These are phyloP conservation scores for Typhlomys cinereus DNA, from an alignment of 2,113 vertebrate species.

Conservation along the genomic window DNA sequence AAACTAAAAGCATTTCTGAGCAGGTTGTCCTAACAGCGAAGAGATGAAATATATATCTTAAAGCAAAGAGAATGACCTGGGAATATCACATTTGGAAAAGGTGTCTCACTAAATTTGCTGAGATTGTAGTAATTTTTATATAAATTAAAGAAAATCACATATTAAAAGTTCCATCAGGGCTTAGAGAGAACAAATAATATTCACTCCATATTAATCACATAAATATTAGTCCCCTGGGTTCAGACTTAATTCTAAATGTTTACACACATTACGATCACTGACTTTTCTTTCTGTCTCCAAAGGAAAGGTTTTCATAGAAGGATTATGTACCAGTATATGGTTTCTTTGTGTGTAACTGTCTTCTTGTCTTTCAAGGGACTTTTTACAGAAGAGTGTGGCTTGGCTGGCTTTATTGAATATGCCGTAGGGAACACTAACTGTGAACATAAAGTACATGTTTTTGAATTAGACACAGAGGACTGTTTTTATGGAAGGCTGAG, in stretches of 20 bases:
- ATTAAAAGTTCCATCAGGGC: too few relatives aligned
- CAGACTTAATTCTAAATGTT: slow-evolving; percentile 46
- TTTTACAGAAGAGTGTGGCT: slow-evolving; percentile 22
- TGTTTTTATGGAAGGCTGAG: slow-evolving; percentile 48
- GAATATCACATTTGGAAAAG: slow-evolving; percentile 39
- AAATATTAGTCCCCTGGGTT: neutral
- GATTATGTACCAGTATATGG: slow-evolving; percentile 5
- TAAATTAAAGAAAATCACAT: neutral
- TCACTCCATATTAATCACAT: too few relatives aligned
- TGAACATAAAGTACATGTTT: slow-evolving; percentile 38
- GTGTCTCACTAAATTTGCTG: neutral
- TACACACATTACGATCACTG: slow-evolving; percentile 56
- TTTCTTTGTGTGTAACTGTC: neutral
- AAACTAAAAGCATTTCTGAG: too few relatives aligned
- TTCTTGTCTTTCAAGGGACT: neutral
- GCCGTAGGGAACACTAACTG: slow-evolving; percentile 55
- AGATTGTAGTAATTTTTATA: neutral
- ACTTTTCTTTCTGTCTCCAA: slow-evolving; percentile 52
- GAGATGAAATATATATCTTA: slow-evolving; percentile 6
- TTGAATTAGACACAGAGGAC: slow-evolving; percentile 52
- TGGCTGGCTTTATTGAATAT: slow-evolving; percentile 72
- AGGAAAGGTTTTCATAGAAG: slow-evolving; percentile 46
- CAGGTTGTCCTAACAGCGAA: too few relatives aligned
- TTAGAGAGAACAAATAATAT: too few relatives aligned
- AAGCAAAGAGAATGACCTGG: neutral